Evolutionary conservation across 2,113 vertebrate genomes (phyloP).

Genomic region (Sylvicapra grimmia): DNA sequence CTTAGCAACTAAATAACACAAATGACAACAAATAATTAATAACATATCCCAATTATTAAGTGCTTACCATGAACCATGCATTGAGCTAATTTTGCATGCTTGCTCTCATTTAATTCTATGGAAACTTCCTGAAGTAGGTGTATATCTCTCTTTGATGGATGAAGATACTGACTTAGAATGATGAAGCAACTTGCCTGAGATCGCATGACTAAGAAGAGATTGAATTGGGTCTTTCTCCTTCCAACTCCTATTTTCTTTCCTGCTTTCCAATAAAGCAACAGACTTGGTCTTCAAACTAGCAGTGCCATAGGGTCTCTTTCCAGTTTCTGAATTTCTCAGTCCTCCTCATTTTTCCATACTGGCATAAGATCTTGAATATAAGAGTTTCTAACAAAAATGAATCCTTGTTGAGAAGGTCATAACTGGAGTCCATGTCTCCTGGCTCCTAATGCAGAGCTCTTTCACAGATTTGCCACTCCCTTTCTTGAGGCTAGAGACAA

Average conservation of each 20-base stretch:
- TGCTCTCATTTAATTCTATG: neutral
- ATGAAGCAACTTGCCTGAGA: neutral
- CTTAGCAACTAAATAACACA: neutral
- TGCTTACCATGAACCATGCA: neutral
- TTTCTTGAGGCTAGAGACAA: neutral
- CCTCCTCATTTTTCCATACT: neutral
- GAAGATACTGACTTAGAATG: neutral
- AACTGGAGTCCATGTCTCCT: neutral
- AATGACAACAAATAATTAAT: neutral
- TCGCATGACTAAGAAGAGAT: neutral
- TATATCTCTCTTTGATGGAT: neutral
- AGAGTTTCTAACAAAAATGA: neutral
- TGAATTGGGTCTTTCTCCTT: neutral
- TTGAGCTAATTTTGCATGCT: neutral
- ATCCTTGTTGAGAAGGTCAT: neutral
- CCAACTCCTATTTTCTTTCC: neutral
- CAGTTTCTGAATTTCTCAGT: neutral
- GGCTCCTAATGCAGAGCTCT: neutral
- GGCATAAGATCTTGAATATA: neutral
- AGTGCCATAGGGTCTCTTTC: neutral
- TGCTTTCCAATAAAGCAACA: neutral
- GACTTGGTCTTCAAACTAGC: neutral
- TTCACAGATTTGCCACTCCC: neutral
- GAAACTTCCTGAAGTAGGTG: neutral
- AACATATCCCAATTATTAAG: too few species aligned